Evolutionary conservation across 2,888 invertebrate genomes (phyloP).

Genomic region (Campoletis raptor): DNA sequence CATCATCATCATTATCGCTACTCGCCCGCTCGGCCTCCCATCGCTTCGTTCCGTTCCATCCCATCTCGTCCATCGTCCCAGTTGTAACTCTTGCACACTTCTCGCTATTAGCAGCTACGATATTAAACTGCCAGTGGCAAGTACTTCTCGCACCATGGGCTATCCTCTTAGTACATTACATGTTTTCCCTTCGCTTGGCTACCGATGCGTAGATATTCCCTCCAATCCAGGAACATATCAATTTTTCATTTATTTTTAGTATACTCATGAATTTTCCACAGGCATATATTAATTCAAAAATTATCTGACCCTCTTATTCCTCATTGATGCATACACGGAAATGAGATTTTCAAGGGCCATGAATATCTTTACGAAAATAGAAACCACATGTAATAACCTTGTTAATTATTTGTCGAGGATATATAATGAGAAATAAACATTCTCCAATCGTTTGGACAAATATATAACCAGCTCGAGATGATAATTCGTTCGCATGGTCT

Average conservation of each 20-base stretch:
- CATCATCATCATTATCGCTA: constrained; percentile 82
- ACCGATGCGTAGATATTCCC: constrained; percentile 58
- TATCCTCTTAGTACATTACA: constrained; percentile 58
- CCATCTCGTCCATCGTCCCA: constrained; percentile 73
- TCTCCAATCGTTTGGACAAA: neutral
- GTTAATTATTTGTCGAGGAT: neutral
- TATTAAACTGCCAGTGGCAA: constrained; percentile 78
- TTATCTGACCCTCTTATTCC: neutral
- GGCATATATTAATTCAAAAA: neutral
- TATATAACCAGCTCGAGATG: neutral
- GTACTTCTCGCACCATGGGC: constrained; percentile 73
- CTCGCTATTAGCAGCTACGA: constrained; percentile 78
- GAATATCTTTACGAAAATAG: neutral
- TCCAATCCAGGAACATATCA: constrained; percentile 16
- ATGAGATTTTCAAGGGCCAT: neutral
- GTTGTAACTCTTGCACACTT: constrained; percentile 68
- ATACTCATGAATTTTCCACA: neutral
- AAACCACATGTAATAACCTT: neutral
- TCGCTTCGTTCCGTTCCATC: constrained; percentile 76
- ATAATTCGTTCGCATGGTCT: neutral
- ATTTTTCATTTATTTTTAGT: neutral
- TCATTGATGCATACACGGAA: neutral
- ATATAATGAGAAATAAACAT: neutral
- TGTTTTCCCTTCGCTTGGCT: constrained; percentile 60
- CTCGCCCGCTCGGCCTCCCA: constrained; percentile 68